Evolutionary conservation across 2,888 invertebrate genomes (phyloP).

Genomic region (Aleiodes alternator): DNA sequence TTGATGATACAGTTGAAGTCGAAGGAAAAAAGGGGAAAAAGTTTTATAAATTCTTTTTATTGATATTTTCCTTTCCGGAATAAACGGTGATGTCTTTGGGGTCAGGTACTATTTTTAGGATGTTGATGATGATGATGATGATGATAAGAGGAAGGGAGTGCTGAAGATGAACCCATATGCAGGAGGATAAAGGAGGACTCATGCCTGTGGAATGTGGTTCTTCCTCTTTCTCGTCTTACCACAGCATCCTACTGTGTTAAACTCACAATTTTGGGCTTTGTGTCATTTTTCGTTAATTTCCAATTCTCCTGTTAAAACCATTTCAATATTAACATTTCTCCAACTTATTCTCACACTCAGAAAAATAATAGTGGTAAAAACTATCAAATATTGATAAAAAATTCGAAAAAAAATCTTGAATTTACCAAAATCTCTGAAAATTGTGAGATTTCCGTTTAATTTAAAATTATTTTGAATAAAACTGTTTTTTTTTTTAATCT

Average conservation of each 20-base stretch:
- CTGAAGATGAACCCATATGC: conserved; percentile 40
- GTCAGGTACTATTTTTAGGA: conserved; percentile 60
- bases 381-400: too few species aligned
- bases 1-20: background rate
- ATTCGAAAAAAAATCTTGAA: too few species aligned
- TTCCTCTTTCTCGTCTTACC: conserved; percentile 48
- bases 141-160: conserved; percentile 35
- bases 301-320: too few species aligned
- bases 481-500: too few species aligned
- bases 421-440: too few species aligned
- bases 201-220: conserved; percentile 66
- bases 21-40: background rate
- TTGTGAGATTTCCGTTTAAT: too few species aligned
- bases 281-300: background rate
- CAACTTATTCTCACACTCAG: too few species aligned
- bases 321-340: too few species aligned
- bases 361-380: too few species aligned
- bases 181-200: conserved; percentile 57
- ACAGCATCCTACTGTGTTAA: background rate
- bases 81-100: conserved; percentile 20
- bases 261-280: conserved; percentile 3
- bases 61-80: background rate
- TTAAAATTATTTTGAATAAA: too few species aligned
- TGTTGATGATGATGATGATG: conserved; percentile 48
- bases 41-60: background rate